Evolutionary conservation across 2,797 vertebrate species (phyloP).

Genomic region (Adelosebastes latens): DNA sequence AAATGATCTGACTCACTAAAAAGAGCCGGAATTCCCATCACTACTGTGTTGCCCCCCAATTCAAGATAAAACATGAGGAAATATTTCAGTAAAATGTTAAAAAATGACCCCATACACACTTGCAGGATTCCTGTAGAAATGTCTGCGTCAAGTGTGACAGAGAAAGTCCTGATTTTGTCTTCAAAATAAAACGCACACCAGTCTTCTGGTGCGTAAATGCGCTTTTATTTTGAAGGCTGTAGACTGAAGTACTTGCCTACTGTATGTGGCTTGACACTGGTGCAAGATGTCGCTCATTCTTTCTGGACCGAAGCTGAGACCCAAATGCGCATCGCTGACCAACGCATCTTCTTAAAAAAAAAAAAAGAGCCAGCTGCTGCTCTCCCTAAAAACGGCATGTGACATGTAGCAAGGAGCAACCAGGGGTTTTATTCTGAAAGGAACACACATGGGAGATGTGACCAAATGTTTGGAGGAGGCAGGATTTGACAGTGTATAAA

Average conservation of each 20-base stretch:
- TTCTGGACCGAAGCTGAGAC: conserved; percentile 46
- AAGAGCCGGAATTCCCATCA: too few species aligned
- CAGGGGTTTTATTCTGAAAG: conserved; percentile 31
- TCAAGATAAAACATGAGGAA: not conserved
- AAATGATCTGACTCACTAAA: too few species aligned
- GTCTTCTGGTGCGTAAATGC: accelerated
- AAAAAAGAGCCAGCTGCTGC: conserved; percentile 14
- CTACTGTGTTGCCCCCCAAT: not conserved
- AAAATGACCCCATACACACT: not conserved
- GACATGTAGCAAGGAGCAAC: not conserved
- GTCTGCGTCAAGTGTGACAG: not conserved
- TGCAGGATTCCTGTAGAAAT: not conserved
- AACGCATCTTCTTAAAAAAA: conserved; percentile 28
- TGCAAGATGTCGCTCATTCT: conserved; percentile 62
- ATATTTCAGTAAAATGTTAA: not conserved
- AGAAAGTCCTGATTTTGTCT: not conserved
- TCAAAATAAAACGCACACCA: conserved; percentile 22
- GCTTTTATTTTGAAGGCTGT: conserved; percentile 48
- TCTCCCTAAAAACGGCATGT: conserved; percentile 10
- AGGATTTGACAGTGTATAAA: conserved; percentile 21
- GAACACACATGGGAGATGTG: conserved; percentile 27
- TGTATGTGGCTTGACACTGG: not conserved
- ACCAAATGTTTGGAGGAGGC: conserved; percentile 57
- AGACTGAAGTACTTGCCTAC: not conserved
- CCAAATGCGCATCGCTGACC: conserved; percentile 60